Evolutionary conservation across 2,888 invertebrate genomes (phyloP), one percentile per base, ranked within the genome.

Genomic region (Cephus pygmeus): DNA sequence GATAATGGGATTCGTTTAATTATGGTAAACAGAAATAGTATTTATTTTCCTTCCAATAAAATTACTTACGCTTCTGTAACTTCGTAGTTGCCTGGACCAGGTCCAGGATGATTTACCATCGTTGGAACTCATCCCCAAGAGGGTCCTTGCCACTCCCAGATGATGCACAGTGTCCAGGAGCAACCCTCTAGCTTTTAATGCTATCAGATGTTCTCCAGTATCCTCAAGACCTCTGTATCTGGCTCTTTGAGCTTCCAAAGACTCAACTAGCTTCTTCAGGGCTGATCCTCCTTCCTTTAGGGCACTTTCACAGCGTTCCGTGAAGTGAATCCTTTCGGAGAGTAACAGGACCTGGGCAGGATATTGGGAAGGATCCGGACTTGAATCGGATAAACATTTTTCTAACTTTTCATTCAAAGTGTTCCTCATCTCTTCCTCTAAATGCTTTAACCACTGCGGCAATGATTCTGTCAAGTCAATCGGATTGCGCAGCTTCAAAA

Each of bases 131-230:
- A 84, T 85, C 74, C 93, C 93, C 80, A 97, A 94, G 76, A 99
- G 93, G 84, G 94, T 94, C 87, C 96, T 95, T 69, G 98, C 94
- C 34, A 99, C 95, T 79, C 95, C 94, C 81, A 97, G 95, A 91
- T 98, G 96, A 93, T 99, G 97, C 82, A 99, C 97, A 31, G 97
- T 96, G 89, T 99, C 99, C 86, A 99, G 93, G 85, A 99, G 95
- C 76, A 99, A 93, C 12, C 98, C 96, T 90, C 99, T 97, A 82
- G 98, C 93, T 92, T 99, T 99, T 76, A 97, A 93, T 88, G 96
- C 94, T 76, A 96, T 93, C 81, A 96, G 93, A 82, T 93, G 92
- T 83, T 93, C 92, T 0, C 88, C 89, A 75, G 89, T 91, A 77
- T 90, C 92, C 83, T 94, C 94, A 15, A 93, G 90, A 9, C 92